A percentile compares a stretch with the other conserved stretches of the same genome.
phyloP scores from a whole-genome alignment of 2,113 vertebrate species.

The Probosciger aterrimus region DNA sequence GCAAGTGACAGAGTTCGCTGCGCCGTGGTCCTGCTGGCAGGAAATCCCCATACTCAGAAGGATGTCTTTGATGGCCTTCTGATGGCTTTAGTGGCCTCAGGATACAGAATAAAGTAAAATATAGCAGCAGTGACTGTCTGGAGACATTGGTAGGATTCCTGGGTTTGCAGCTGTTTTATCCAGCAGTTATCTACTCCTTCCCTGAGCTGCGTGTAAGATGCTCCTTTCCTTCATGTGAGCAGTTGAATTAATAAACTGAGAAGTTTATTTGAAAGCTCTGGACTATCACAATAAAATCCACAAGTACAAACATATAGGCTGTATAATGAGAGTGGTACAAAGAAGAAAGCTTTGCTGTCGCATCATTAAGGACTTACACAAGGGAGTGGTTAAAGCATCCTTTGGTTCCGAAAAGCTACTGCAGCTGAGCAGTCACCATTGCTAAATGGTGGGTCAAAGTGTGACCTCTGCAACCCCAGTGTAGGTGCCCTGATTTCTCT shows the following conservation, averaged over 20 bases:
- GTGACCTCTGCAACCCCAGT: background rate
- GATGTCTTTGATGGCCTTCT: rapidly evolving
- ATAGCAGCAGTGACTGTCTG: background rate
- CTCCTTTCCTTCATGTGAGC: background rate
- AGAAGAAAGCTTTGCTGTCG: background rate
- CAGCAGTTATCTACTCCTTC: background rate
- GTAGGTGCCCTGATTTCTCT: background rate
- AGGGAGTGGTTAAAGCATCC: background rate
- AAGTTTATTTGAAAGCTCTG: background rate
- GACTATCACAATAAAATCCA: background rate
- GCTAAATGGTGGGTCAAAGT: background rate
- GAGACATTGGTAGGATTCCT: background rate
- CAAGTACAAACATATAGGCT: background rate
- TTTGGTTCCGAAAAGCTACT: background rate
- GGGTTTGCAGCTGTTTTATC: background rate
- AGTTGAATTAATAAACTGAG: background rate
- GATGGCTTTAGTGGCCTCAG: background rate
- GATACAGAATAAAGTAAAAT: background rate
- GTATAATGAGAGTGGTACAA: background rate
- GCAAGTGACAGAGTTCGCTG: background rate
- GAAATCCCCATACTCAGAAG: background rate
- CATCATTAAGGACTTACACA: background rate
- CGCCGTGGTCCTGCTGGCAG: rapidly evolving
- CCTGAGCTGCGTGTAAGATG: background rate
- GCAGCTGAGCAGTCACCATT: background rate